Evolutionary conservation across 2,113 vertebrate species (phyloP).

Genomic region (Notothenia coriiceps): DNA sequence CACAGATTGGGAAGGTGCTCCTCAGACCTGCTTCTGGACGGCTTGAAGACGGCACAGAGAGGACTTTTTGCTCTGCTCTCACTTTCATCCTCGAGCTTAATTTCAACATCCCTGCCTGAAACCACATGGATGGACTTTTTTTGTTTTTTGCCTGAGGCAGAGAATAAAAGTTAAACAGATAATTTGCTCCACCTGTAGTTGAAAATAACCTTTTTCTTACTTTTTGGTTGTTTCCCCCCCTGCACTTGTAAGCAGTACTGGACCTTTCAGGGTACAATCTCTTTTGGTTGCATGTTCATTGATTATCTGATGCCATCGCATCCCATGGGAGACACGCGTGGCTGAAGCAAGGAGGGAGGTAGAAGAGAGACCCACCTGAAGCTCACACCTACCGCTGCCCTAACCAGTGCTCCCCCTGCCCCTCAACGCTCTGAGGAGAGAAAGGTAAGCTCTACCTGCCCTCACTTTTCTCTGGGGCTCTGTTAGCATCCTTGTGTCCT

Average conservation of each 20-base stretch:
- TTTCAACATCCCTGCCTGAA: conserved; percentile 53
- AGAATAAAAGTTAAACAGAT: conserved; percentile 60
- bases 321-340: conserved; percentile 77
- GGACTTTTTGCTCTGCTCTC: conserved; percentile 64
- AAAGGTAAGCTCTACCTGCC: conserved; percentile 75
- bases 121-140: conserved; percentile 79
- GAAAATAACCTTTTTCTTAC: conserved; percentile 44
- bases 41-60: conserved; percentile 77
- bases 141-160: conserved; percentile 67
- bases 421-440: conserved; percentile 50
- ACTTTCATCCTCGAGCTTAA: conserved; percentile 31
- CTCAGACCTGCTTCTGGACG: conserved; percentile 82
- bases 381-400: conserved; percentile 65
- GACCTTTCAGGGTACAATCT: conserved; percentile 62
- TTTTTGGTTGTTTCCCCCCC: conserved; percentile 33
- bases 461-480: conserved; percentile 15
- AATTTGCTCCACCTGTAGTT: conserved; percentile 64
- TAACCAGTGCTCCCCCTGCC: conserved; percentile 33
- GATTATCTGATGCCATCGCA: conserved; percentile 71
- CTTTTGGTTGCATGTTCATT: conserved; percentile 70
- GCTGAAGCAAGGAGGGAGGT: conserved; percentile 79
- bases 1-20: conserved; percentile 85
- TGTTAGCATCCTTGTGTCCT: conserved; percentile 47
- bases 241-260: conserved; percentile 71
- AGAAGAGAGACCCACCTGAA: conserved; percentile 79